Evolutionary conservation across 2,797 vertebrate species (phyloP).

Genomic region (Oreochromis mossambicus): DNA sequence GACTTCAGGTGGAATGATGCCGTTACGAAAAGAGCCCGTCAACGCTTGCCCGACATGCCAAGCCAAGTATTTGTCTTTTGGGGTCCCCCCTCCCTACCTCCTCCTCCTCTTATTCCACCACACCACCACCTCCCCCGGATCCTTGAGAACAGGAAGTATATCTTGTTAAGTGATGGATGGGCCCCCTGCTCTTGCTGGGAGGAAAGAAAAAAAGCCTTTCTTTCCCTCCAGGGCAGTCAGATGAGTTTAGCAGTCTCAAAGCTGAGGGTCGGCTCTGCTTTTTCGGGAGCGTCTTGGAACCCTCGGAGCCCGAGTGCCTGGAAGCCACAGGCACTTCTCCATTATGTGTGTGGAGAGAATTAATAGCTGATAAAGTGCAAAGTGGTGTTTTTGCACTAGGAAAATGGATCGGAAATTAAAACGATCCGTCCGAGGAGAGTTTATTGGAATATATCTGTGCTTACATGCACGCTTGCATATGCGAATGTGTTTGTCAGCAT

Average conservation of each 20-base stretch:
- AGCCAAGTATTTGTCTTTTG: slow-evolving; percentile 84
- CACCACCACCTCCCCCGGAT: slow-evolving; percentile 68
- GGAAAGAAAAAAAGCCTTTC: slow-evolving; percentile 65
- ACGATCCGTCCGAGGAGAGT: not conserved
- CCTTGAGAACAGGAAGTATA: slow-evolving; percentile 92
- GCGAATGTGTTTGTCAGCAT: slow-evolving; percentile 18
- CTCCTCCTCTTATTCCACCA: not conserved
- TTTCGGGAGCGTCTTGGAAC: slow-evolving; percentile 41
- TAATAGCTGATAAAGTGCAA: slow-evolving; percentile 31
- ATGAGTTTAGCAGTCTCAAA: slow-evolving; percentile 76
- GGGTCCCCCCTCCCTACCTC: slow-evolving; percentile 42
- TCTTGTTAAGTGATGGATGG: slow-evolving; percentile 88
- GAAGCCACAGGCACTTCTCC: slow-evolving; percentile 30
- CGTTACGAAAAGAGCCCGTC: slow-evolving; percentile 82
- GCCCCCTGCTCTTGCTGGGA: slow-evolving; percentile 78
- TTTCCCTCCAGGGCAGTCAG: slow-evolving; percentile 72
- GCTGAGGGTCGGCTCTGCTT: slow-evolving; percentile 52
- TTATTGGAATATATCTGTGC: not conserved
- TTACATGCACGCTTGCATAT: not conserved
- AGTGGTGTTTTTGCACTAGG: not conserved
- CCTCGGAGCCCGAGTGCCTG: slow-evolving; percentile 40
- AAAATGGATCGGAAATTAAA: not conserved
- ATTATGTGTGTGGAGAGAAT: slow-evolving; percentile 28
- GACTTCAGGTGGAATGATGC: slow-evolving; percentile 81
- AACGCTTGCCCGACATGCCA: slow-evolving; percentile 79